Percentiles rank a stretch among this genome's conserved stretches.
Evolutionary conservation across 2,113 vertebrate species (phyloP).

Genomic region (Lepidothrix coronata): DNA sequence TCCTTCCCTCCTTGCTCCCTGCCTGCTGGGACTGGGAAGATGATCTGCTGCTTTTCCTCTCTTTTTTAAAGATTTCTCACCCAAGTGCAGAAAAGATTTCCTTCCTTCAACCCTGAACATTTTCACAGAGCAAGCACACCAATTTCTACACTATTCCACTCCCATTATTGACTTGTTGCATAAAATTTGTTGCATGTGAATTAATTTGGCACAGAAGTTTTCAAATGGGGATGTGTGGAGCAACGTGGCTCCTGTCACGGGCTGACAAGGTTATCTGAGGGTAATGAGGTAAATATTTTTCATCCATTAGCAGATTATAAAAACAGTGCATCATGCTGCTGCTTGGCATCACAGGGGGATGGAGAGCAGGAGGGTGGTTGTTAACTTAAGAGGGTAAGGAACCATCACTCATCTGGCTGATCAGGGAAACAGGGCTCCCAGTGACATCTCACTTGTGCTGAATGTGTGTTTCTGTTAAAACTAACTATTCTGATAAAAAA

Average conservation of each 20-base stretch:
- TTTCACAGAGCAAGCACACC: fast-evolving
- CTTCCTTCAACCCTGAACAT: neutral
- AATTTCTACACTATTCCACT: neutral
- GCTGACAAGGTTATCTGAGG: neutral
- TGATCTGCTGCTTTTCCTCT: fast-evolving
- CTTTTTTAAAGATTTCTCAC: neutral
- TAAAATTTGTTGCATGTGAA: neutral
- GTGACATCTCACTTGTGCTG: neutral
- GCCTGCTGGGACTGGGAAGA: neutral
- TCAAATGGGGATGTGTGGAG: fast-evolving
- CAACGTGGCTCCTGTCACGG: neutral
- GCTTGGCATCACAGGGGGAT: neutral
- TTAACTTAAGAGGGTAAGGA: neutral
- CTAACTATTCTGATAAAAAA: neutral
- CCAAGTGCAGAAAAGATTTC: neutral
- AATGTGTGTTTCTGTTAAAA: fast-evolving
- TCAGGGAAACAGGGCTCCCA: neutral
- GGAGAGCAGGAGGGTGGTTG: neutral
- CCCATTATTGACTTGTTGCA: neutral
- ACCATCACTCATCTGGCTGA: neutral
- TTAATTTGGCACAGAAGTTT: neutral
- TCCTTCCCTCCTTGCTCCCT: neutral
- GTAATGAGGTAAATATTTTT: neutral
- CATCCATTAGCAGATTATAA: neutral
- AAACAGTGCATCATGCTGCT: neutral